Evolutionary conservation across 2,888 invertebrate genomes (phyloP).

Genomic region (Glaucopsyche alexis): DNA sequence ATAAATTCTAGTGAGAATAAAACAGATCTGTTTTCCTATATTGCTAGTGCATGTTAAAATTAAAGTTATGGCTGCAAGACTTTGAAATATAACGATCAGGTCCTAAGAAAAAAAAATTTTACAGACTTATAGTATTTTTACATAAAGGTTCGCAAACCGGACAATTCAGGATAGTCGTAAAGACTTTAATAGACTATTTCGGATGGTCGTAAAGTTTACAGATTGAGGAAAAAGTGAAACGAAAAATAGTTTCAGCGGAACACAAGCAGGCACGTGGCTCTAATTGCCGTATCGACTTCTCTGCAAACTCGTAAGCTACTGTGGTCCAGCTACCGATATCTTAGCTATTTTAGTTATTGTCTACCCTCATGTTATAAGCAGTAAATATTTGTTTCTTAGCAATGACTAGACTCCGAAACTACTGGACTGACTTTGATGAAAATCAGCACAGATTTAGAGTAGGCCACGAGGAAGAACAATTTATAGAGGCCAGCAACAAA

Average conservation of each 20-base stretch:
- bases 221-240: constrained; percentile 13
- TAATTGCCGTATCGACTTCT: background rate
- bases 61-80: background rate
- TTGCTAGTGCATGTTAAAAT: background rate
- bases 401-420: too few relatives aligned
- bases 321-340: too few relatives aligned
- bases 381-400: too few relatives aligned
- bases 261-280: background rate
- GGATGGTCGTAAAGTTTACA: background rate
- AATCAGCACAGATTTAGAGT: too few relatives aligned
- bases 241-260: background rate
- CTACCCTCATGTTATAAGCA: too few relatives aligned
- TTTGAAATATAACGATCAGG: background rate
- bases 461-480: too few relatives aligned
- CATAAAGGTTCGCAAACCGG: background rate
- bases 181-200: background rate
- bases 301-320: background rate
- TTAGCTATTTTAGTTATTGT: too few relatives aligned
- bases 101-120: background rate
- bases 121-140: background rate
- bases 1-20: too few relatives aligned
- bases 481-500: too few relatives aligned
- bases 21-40: too few relatives aligned
- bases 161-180: background rate
- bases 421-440: too few relatives aligned